Conservation (phyloP, 92 coral and sea anemone genomes). For the Anthopleura xanthogrammica region DNA sequence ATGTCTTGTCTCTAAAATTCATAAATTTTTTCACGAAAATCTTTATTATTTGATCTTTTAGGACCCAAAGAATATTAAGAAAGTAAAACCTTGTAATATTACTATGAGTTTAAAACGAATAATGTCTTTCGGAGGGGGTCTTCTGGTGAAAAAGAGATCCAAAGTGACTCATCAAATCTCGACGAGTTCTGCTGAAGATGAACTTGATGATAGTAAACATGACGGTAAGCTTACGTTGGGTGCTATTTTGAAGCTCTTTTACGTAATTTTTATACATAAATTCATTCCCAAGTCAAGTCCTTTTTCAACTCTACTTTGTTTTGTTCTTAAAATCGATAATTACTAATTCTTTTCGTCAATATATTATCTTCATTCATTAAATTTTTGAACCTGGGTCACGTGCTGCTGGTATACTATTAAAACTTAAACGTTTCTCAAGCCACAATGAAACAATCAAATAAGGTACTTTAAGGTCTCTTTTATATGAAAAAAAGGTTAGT, state of each 20-base stretch:
- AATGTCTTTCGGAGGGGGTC: constrained; percentile 12
- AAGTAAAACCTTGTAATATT: background rate
- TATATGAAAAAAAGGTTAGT: too few relatives aligned
- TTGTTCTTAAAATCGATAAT: background rate
- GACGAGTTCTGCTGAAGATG: background rate
- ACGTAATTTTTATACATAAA: background rate
- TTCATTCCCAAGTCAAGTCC: background rate
- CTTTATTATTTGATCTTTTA: background rate
- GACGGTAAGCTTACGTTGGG: background rate
- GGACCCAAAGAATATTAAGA: background rate
- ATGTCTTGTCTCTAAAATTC: background rate
- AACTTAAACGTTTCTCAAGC: too few relatives aligned
- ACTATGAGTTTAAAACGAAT: constrained; percentile 26
- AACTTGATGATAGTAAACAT: background rate
- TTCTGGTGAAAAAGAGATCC: constrained; percentile 14
- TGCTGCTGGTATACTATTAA: too few relatives aligned
- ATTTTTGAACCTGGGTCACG: too few relatives aligned
- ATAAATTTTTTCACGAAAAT: background rate
- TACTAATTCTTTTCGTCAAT: background rate
- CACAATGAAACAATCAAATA: too few relatives aligned
- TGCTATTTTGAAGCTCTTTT: background rate
- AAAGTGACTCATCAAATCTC: background rate
- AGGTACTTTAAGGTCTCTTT: too few relatives aligned
- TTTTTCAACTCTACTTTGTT: background rate
- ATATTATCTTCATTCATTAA: too few relatives aligned